Evolutionary conservation across 2,888 invertebrate species (phyloP).

Genomic region (Dryadula phaetusa): DNA sequence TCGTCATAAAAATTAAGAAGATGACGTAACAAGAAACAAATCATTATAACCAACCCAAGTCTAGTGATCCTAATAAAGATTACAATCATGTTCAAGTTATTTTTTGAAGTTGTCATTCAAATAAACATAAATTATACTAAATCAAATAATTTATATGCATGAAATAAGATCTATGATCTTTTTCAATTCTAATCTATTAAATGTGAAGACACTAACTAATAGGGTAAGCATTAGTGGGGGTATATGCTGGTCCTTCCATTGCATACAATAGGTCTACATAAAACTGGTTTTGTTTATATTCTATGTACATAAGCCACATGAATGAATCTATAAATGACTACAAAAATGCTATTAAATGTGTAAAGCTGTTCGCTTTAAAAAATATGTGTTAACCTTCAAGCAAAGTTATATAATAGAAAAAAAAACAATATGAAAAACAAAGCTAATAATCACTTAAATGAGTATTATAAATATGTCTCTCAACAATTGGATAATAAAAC

Average conservation of each 20-base stretch:
- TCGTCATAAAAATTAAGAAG: conserved; percentile 34
- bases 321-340: no score
- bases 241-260: not conserved
- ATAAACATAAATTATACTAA: not conserved
- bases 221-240: not conserved
- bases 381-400: not conserved
- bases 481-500: not conserved
- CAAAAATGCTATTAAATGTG: not conserved
- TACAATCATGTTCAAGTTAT: conserved; percentile 9
- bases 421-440: conserved; percentile 5
- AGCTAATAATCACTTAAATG: not conserved
- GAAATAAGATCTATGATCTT: not conserved
- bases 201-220: not conserved
- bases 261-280: not conserved
- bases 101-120: not conserved
- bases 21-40: conserved; percentile 39
- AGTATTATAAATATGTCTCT: not conserved
- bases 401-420: conserved; percentile 2
- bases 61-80: conserved; percentile 7
- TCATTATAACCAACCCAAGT: conserved; percentile 33
- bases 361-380: not conserved
- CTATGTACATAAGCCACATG: not conserved
- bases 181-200: not conserved
- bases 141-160: not conserved
- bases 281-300: not conserved